These are phyloP conservation scores for Phallusia fumigata DNA, from an alignment of 23 tunicate species.

Conservation along the genomic window DNA sequence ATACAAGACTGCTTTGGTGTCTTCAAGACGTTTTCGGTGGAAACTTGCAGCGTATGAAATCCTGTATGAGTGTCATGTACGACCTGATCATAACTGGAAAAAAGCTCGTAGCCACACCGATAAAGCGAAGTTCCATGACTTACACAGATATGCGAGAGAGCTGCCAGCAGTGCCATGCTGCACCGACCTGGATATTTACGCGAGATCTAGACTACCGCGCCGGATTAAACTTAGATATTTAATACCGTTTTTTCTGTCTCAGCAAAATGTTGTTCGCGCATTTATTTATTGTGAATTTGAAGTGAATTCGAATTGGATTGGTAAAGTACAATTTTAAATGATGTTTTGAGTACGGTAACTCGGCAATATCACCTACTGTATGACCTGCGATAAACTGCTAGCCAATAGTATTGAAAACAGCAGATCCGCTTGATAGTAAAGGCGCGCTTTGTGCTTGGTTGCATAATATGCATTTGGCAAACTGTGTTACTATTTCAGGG, in stretches of 20 bases:
- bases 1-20: constrained; percentile 45
- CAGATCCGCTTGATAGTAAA: too few species aligned
- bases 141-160: background rate
- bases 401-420: too few species aligned
- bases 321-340: too few species aligned
- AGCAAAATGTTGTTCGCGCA: too few species aligned
- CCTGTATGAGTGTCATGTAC: constrained; percentile 43
- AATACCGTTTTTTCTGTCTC: background rate
- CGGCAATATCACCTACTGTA: too few species aligned
- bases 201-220: constrained; percentile 4
- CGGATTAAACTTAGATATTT: constrained; percentile 7
- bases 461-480: too few species aligned
- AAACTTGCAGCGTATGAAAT: constrained; percentile 15
- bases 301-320: too few species aligned
- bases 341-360: too few species aligned
- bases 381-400: too few species aligned
- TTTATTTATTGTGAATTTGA: too few species aligned
- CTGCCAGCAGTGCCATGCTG: constrained; percentile 12
- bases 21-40: constrained; percentile 42
- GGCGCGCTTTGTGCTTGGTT: too few species aligned
- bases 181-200: constrained; percentile 18
- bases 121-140: background rate
- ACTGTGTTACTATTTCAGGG: too few species aligned
- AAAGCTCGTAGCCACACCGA: constrained; percentile 30
- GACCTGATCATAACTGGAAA: constrained; percentile 46